Evolutionary conservation across 2,113 vertebrate species (phyloP).

Genomic region (Nibea albiflora): DNA sequence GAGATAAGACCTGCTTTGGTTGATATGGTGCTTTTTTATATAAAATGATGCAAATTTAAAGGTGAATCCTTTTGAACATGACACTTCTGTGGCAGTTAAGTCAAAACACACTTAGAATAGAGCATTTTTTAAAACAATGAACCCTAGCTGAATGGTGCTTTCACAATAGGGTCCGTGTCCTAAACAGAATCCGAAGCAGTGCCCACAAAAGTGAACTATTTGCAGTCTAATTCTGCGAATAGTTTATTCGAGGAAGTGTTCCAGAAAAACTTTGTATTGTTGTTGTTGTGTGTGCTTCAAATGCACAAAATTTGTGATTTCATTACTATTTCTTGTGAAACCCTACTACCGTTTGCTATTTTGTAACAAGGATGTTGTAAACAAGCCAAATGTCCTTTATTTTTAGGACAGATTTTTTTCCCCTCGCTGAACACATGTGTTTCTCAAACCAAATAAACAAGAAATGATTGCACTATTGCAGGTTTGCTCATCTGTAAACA

Average conservation of each 20-base stretch:
- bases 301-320: slow-evolving; percentile 7
- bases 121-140: neutral
- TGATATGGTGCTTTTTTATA: neutral
- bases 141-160: slow-evolving; percentile 26
- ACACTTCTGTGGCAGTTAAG: neutral
- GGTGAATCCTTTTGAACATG: neutral
- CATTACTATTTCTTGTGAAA: slow-evolving; percentile 33
- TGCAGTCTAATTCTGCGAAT: slow-evolving; percentile 44
- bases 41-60: neutral
- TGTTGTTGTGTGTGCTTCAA: slow-evolving; percentile 29
- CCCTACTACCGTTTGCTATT: slow-evolving; percentile 9
- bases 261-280: slow-evolving; percentile 35
- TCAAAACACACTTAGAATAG: neutral
- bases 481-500: neutral
- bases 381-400: slow-evolving; percentile 7
- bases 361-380: neutral
- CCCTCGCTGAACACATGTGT: neutral
- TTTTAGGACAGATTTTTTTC: slow-evolving; percentile 1
- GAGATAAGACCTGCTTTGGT: neutral
- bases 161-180: slow-evolving; percentile 52
- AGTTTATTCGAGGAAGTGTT: slow-evolving; percentile 44
- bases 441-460: neutral
- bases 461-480: neutral
- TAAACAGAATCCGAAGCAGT: slow-evolving; percentile 17
- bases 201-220: slow-evolving; percentile 9